Conservation (phyloP, 2,797 vertebrate genomes). For the Chaunax sp. region DNA sequence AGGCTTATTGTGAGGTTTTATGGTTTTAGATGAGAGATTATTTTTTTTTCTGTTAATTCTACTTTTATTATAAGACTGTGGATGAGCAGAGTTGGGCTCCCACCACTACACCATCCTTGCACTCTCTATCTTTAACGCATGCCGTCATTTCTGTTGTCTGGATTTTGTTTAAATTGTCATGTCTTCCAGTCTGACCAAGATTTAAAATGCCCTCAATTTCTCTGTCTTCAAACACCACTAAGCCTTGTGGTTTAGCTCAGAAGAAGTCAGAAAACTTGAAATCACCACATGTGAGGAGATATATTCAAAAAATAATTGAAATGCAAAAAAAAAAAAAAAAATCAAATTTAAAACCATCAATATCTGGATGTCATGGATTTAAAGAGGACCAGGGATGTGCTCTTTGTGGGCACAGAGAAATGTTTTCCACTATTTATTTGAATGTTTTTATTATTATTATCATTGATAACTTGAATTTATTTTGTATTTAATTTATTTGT, state of each 20-base stretch:
- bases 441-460: conserved; percentile 70
- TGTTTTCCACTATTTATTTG: conserved; percentile 75
- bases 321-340: not conserved
- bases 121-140: conserved; percentile 39
- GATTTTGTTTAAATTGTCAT: conserved; percentile 52
- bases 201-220: conserved; percentile 47
- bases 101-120: not conserved
- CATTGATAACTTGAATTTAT: conserved; percentile 77
- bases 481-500: conserved; percentile 77
- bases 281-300: conserved; percentile 34
- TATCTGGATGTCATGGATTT: conserved; percentile 28
- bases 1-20: not conserved
- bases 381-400: conserved; percentile 50
- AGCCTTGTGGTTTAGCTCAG: conserved; percentile 69
- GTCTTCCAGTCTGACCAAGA: conserved; percentile 73
- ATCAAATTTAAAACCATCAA: conserved; percentile 35
- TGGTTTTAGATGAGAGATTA: conserved; percentile 6
- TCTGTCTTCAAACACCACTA: conserved; percentile 56
- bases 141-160: conserved; percentile 46
- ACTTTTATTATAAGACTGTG: not conserved
- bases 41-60: not conserved
- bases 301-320: conserved; percentile 23
- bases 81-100: not conserved
- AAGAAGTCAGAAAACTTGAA: conserved; percentile 13
- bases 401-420: conserved; percentile 50